These are phyloP conservation scores for Nothoprocta pentlandii DNA, from an alignment of 2,113 vertebrate genomes.

Conservation along the genomic window DNA sequence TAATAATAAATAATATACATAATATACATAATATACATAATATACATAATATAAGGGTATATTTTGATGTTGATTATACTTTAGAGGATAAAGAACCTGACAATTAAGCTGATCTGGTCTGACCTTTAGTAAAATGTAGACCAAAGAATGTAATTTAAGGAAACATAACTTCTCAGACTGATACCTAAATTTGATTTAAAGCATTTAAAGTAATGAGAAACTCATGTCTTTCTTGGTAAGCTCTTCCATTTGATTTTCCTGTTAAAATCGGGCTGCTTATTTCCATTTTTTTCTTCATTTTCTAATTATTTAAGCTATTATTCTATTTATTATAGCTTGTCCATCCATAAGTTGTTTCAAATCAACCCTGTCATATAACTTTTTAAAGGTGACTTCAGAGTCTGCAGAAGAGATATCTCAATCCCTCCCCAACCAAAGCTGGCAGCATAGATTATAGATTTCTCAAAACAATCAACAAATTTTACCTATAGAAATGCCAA, in stretches of 20 bases:
- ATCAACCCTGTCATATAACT: not conserved
- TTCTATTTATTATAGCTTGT: not conserved
- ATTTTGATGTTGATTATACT: not conserved
- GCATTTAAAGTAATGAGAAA: not conserved
- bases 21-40: not conserved
- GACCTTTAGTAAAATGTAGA: not conserved
- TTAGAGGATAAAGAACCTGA: not conserved
- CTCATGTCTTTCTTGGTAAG: not conserved
- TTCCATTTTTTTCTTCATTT: not conserved
- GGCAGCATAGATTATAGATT: not conserved
- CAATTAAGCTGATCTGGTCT: not conserved
- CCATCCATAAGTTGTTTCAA: not conserved
- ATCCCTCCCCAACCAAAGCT: not conserved
- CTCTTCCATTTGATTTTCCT: not conserved
- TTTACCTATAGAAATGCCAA: not conserved
- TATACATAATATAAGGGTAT: not conserved
- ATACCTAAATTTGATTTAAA: not conserved
- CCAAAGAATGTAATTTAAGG: not conserved
- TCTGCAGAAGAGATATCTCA: not conserved
- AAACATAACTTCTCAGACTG: not conserved
- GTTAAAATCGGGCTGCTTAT: not conserved
- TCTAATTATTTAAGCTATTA: not conserved
- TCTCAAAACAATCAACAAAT: not conserved
- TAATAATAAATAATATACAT: too few relatives aligned
- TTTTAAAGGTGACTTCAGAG: not conserved